Percentiles rank a stretch among this genome's conserved stretches.
Evolutionary conservation across 2,888 invertebrate genomes (phyloP).

Genomic region (Bimastos eiseni): DNA sequence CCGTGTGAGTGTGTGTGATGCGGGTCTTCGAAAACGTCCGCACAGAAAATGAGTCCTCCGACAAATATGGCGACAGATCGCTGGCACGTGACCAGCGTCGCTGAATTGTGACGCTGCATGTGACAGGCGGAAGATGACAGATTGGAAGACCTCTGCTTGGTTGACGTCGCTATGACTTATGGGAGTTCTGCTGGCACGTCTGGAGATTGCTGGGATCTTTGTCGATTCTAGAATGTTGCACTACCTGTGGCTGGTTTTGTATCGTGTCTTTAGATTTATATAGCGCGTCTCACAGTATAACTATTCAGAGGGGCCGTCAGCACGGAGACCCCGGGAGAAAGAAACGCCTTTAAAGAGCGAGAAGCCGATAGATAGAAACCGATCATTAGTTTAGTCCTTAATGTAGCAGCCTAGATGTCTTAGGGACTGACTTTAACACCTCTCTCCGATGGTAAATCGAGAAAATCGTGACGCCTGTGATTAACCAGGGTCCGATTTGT

Average conservation of each 20-base stretch:
- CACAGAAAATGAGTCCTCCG: background rate
- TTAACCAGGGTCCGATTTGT: too few relatives aligned
- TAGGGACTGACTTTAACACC: background rate
- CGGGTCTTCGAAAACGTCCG: background rate
- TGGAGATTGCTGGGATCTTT: background rate
- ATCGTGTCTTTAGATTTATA: too few relatives aligned
- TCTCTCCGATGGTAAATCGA: too few relatives aligned
- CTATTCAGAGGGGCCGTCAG: too few relatives aligned
- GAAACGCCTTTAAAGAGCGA: too few relatives aligned
- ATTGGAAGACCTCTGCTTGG: background rate
- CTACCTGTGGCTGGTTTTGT: background rate
- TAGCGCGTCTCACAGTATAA: too few relatives aligned
- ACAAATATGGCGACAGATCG: slow-evolving; percentile 21
- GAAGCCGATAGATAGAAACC: too few relatives aligned
- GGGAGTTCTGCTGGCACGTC: background rate
- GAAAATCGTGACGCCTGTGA: too few relatives aligned
- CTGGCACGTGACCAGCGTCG: background rate
- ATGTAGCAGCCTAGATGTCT: too few relatives aligned
- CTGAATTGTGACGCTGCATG: background rate
- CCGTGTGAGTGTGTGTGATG: background rate
- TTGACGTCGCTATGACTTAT: background rate
- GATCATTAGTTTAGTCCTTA: too few relatives aligned
- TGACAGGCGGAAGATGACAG: slow-evolving; percentile 5
- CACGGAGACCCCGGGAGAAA: too few relatives aligned
- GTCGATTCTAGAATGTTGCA: background rate